phyloP scores from a whole-genome alignment of 2,888 invertebrate species.

The Hemicrepidius hirtus region DNA sequence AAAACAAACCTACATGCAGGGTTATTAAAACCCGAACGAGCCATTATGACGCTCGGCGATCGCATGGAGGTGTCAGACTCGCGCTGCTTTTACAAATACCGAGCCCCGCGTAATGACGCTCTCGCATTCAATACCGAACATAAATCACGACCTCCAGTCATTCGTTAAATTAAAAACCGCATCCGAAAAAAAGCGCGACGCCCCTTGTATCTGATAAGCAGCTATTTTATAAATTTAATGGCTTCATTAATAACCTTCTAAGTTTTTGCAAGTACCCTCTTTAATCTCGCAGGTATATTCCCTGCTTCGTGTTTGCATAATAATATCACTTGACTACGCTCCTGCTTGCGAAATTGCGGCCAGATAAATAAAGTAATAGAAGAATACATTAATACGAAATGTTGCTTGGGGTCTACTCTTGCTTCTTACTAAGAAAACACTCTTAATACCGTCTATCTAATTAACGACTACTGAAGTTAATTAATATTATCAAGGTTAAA shows the following conservation, averaged over 20 bases:
- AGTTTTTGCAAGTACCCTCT: constrained; percentile 57
- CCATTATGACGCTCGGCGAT: constrained; percentile 56
- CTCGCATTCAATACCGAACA: constrained; percentile 63
- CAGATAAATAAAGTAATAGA: constrained; percentile 51
- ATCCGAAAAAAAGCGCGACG: constrained; percentile 61
- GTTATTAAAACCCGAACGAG: constrained; percentile 61
- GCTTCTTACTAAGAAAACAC: not conserved
- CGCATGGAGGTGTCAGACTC: constrained; percentile 55
- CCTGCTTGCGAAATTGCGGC: constrained; percentile 42
- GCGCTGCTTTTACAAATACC: constrained; percentile 56
- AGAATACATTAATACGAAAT: constrained; percentile 19
- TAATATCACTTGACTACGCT: constrained; percentile 59
- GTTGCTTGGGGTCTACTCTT: not conserved
- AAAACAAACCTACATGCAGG: constrained; percentile 65
- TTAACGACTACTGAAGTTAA: no score
- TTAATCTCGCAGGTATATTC: constrained; percentile 62
- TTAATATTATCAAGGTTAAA: no score
- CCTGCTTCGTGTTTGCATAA: constrained; percentile 62
- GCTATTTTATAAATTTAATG: constrained; percentile 66
- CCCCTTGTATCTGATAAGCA: constrained; percentile 65
- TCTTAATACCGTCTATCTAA: no score
- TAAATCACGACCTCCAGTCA: constrained; percentile 64
- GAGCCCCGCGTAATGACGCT: constrained; percentile 54
- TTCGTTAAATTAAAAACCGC: constrained; percentile 66
- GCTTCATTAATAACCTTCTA: constrained; percentile 66